Evolutionary conservation across 2,888 invertebrate genomes (phyloP), one percentile per base, ranked within the genome.

Genomic region (Carterocephalus palaemon): DNA sequence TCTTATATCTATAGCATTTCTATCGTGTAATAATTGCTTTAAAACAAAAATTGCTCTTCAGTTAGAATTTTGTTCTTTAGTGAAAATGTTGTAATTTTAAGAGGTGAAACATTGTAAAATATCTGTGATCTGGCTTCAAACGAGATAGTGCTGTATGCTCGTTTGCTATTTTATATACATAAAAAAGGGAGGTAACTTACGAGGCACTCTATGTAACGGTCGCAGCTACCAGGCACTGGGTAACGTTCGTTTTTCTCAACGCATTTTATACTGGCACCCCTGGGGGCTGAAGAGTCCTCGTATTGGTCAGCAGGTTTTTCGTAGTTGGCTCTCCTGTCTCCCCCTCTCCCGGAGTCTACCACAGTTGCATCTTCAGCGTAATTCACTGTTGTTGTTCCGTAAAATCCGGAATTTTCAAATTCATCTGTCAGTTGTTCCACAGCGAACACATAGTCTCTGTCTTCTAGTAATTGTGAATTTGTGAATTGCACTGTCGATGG

Each of bases 171-270:
- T n/a, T n/a, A n/a, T n/a, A n/a, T n/a, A n/a, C n/a, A n/a, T n/a
- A n/a, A n/a, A n/a, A n/a, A n/a, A n/a, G n/a, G n/a, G n/a, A n/a
- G n/a, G 4, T 38, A 7, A 32, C 81, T 88, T 65, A 87, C 89
- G 50, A 85, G 74, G 66, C 93, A 93, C 65, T 93, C 92, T 45
- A 92, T 80, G 62, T 93, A 93, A 58, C 89, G 90, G 62, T 95
- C 95, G 62, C 94, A 95, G 64, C 93, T 92, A 5, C 89, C 90
- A 0, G 90, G 68, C 0, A 91, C 88, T 0, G 93, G 88, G 57
- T 89, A 92, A 4, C 93, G 88, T 36, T 92, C 93, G 61, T 92
- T 92, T 33, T 88, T 89, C 61, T 93, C 91, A 0, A 89, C 89
- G 67, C 94, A 94, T 0, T 77, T 75, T 1, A 60, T 63, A 12